Evolutionary conservation across 2,888 invertebrate genomes (phyloP), one percentile per base, ranked within the genome.

Genomic region (Drosophila macrospina): DNA sequence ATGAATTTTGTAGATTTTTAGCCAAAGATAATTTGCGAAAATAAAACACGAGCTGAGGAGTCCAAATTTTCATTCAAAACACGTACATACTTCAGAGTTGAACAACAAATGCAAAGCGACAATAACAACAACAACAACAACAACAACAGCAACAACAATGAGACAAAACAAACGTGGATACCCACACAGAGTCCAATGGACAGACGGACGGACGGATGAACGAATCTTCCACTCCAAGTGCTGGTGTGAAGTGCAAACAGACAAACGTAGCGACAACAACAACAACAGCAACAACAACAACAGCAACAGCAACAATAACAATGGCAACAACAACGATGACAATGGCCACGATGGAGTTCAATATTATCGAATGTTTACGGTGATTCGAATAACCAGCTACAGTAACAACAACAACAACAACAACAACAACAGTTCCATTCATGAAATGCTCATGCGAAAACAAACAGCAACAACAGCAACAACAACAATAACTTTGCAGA

Each of bases 1-100:
- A 83, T 83, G 81, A 80, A 80, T 78, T 72, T 76, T 74, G 80
- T 78, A 84, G 82, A 83, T 83, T 73, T 71, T 67, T 55, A 78
- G 78, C 61, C 75, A 51, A 32, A 84, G 82, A 86, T 86, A 79
- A 81, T 86, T 79, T 71, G 73, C 69, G 50, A 62, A 78, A 74
- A 75, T 60, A 74, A 80, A 78, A 74, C 65, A 71, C 69, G 56
- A 44, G 62, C 20, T 62, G 52, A 50, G 62, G 51, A 42, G 34
- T 54, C 66, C 57, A 64, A 63, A 72, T 77, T 74, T 83, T 86
- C 82, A 86, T 83, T 83, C 82, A 83, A 56, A 71, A 62, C 82
- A 86, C 82, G 86, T 74, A 83, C 84, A 68, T 36, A 78, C 84
- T 78, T 64, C 47, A 78, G 59, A 48, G 61, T 30, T 51, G 60